Conservation (phyloP, 2,888 invertebrate species). For the Morpho deidamia region DNA sequence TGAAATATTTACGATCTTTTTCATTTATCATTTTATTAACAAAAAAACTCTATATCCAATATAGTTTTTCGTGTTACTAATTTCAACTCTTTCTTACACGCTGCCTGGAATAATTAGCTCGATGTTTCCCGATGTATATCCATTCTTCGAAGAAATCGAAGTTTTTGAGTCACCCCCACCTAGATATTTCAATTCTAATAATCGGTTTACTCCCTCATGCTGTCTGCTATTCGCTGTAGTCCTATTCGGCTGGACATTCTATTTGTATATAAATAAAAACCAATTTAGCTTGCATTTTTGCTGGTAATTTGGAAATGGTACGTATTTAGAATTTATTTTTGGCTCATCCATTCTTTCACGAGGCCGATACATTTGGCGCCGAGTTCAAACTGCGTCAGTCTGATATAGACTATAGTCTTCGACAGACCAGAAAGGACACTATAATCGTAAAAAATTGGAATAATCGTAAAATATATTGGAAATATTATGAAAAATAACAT, state of each 20-base stretch:
- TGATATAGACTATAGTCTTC: no score
- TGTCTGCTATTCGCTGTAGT: constrained; percentile 18
- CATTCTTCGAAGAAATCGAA: constrained; percentile 58
- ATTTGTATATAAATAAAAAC: constrained; percentile 7
- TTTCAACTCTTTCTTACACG: constrained; percentile 40
- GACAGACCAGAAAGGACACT: no score
- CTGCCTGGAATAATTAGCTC: constrained; percentile 51
- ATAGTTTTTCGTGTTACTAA: constrained; percentile 1
- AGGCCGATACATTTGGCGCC: not conserved
- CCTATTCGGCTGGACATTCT: constrained; percentile 21
- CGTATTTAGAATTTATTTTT: constrained; percentile 8
- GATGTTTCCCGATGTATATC: constrained; percentile 56
- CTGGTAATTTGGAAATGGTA: constrained; percentile 22
- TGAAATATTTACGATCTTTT: no score
- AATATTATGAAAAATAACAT: no score
- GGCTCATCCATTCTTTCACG: not conserved
- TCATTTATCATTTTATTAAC: no score
- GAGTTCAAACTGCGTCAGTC: no score
- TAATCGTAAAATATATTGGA: no score
- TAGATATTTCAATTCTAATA: constrained; percentile 39
- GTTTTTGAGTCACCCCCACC: constrained; percentile 57
- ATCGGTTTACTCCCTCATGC: constrained; percentile 6
- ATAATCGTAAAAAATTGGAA: no score
- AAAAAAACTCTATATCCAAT: not conserved
- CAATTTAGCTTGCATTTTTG: constrained; percentile 5